phyloP scores from a whole-genome alignment of 2,888 invertebrate genomes.

The Helicoverpa assulta region DNA sequence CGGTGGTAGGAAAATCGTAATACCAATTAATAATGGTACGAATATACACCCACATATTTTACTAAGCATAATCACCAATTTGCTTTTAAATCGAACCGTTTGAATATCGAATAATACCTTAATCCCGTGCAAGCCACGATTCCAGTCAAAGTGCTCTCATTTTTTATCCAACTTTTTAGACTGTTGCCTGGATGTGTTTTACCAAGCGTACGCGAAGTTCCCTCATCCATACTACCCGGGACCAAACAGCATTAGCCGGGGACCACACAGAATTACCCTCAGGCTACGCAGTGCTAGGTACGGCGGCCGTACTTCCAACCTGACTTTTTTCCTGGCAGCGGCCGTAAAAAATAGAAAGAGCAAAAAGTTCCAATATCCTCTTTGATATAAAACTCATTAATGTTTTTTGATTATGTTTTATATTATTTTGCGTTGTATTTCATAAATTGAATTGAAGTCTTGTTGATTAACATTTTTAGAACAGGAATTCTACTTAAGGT shows the following conservation, averaged over 20 bases:
- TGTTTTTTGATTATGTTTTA: not conserved
- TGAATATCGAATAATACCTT: not conserved
- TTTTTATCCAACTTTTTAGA: conserved; percentile 17
- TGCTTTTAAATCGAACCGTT: no score
- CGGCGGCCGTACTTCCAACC: not conserved
- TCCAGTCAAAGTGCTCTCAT: not conserved
- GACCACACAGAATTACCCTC: conserved; percentile 39
- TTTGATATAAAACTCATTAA: not conserved
- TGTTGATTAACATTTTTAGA: no score
- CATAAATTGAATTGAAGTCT: no score
- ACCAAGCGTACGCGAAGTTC: conserved; percentile 22
- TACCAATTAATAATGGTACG: no score
- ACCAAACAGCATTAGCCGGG: conserved; percentile 43
- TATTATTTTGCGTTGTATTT: not conserved
- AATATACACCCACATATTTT: no score
- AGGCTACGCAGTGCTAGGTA: conserved; percentile 14
- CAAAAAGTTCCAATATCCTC: not conserved
- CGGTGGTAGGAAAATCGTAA: no score
- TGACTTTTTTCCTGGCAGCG: conserved; percentile 10
- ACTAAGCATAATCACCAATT: no score
- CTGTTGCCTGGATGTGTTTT: conserved; percentile 22
- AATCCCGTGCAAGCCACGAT: not conserved
- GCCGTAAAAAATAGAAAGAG: not conserved
- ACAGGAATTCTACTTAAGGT: no score
- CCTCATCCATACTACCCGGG: conserved; percentile 36